Evolutionary conservation across 1,140 invertebrate species (phyloP).

Genomic region (Drosophila serrata): DNA sequence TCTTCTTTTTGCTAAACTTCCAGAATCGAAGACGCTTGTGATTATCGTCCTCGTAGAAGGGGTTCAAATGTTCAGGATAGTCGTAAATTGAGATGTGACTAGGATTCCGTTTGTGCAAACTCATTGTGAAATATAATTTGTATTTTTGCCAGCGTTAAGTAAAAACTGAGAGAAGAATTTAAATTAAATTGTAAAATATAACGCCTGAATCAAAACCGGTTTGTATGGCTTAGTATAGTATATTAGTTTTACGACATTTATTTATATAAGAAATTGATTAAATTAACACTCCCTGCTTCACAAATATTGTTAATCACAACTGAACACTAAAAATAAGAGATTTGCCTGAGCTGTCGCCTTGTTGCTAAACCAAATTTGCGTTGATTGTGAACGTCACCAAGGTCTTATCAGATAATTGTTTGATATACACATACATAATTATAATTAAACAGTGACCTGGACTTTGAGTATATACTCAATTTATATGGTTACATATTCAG

Average conservation of each 20-base stretch:
- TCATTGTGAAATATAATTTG: conserved; percentile 40
- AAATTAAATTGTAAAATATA: neutral
- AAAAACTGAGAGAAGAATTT: conserved; percentile 16
- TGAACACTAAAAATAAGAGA: conserved; percentile 4
- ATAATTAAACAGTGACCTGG: conserved; percentile 18
- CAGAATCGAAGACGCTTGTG: conserved; percentile 87
- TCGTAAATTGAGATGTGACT: conserved; percentile 87
- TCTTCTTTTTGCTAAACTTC: conserved; percentile 84
- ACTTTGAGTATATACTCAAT: neutral
- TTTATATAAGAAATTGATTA: conserved; percentile 5
- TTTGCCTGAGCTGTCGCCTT: neutral
- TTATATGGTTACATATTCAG: neutral
- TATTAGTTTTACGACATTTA: conserved; percentile 1
- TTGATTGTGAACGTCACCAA: conserved; percentile 4
- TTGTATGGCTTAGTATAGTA: neutral
- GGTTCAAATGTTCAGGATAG: conserved; percentile 91
- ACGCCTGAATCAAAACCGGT: neutral
- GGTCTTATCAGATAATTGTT: conserved; percentile 13
- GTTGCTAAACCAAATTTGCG: conserved; percentile 3
- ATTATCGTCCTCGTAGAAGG: conserved; percentile 89
- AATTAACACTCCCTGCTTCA: conserved; percentile 25
- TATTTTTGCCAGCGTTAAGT: conserved; percentile 48
- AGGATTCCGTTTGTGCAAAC: conserved; percentile 66
- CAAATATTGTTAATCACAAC: conserved; percentile 6
- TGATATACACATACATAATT: conserved; percentile 8